Base-by-base conservation (phyloP, 2,888 invertebrate species). In the Ischnura elegans region DNA sequence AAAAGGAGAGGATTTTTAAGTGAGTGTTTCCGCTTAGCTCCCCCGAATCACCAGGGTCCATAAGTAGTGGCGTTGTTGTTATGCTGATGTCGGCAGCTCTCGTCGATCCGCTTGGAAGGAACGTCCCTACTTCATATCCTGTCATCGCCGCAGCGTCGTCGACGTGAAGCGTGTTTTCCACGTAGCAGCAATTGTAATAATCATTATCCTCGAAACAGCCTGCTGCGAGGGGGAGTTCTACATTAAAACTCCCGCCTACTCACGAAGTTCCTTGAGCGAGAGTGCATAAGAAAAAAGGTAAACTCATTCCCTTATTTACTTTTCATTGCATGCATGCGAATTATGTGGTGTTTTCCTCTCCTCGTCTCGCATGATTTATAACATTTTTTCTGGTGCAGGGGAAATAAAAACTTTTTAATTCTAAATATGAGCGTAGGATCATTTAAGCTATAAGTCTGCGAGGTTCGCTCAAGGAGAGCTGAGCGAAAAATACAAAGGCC, bases 21-120 rank as follows among this genome's bases (percentile, higher is more conserved):
- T 87, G 87, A 87, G 55, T 87, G 87, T 87, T 87, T 55, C 87
- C 55, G 42, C 25, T 87, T 87, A 19, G 19, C 51, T 8, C 76
- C 25, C 29, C 36, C 76, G 76, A 76, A 76, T 76, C 76, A 76
- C 76, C 76, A 19, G 76, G 76, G 13, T 76, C 36, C 76, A 76
- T 76, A 51, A 51, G 51, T 51, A n/a, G 76, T 76, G 76, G 76
- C 76, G 76, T 76, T 76, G 66, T 66, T 66, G 76, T 76, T 76
- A 36, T 76, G 76, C 76, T 76, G 76, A 76, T 76, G 76, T 36
- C 76, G 76, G 13, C 76, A 36, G 36, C 6, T 36, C 13, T 36
- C 36, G 76, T 36, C 76, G 76, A 76, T 76, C 76, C 76, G 76
- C 76, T 36, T 76, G 76, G 36, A 76, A 10, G 76, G 36, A 76